A percentile compares a stretch with the other conserved stretches of the same genome.
Evolutionary conservation across 2,797 vertebrate species (phyloP).

Genomic region (Aulostomus chinensis): DNA sequence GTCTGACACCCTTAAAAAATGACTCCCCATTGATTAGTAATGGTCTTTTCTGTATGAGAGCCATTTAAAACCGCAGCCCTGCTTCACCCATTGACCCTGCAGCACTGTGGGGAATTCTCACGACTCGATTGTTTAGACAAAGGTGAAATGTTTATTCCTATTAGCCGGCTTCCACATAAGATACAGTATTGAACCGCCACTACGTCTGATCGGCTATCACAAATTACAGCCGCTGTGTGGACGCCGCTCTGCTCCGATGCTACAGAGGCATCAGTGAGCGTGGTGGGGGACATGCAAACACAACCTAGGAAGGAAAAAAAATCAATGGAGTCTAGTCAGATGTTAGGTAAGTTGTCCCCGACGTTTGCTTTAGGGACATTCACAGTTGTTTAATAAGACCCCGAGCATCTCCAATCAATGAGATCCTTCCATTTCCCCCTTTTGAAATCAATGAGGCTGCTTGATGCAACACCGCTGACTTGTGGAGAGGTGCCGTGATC

Average conservation of each 20-base stretch:
- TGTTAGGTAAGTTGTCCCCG: constrained; percentile 77
- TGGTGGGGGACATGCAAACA: constrained; percentile 68
- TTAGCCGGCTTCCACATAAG: constrained; percentile 68
- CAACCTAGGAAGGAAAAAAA: constrained; percentile 54
- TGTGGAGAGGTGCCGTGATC: constrained; percentile 59
- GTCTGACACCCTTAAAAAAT: constrained; percentile 36
- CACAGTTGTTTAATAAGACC: constrained; percentile 84
- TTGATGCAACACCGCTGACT: constrained; percentile 65
- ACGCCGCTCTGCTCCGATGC: constrained; percentile 34
- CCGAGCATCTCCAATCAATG: constrained; percentile 80
- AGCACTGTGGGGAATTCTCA: constrained; percentile 62
- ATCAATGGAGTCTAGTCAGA: constrained; percentile 82
- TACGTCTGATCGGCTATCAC: constrained; percentile 70
- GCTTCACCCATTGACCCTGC: constrained; percentile 65
- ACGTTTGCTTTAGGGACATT: constrained; percentile 76
- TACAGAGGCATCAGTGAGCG: constrained; percentile 38
- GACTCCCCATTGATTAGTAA: constrained; percentile 56
- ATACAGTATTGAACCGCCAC: constrained; percentile 72
- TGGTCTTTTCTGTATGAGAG: constrained; percentile 46
- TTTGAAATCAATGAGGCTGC: constrained; percentile 75
- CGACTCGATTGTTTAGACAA: constrained; percentile 78
- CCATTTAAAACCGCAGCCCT: constrained; percentile 56
- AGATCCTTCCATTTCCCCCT: constrained; percentile 65
- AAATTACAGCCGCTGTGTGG: constrained; percentile 68
- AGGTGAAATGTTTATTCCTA: constrained; percentile 84